phyloP scores from a whole-genome alignment of 2,888 invertebrate genomes.

The Synergus laeviventris region DNA sequence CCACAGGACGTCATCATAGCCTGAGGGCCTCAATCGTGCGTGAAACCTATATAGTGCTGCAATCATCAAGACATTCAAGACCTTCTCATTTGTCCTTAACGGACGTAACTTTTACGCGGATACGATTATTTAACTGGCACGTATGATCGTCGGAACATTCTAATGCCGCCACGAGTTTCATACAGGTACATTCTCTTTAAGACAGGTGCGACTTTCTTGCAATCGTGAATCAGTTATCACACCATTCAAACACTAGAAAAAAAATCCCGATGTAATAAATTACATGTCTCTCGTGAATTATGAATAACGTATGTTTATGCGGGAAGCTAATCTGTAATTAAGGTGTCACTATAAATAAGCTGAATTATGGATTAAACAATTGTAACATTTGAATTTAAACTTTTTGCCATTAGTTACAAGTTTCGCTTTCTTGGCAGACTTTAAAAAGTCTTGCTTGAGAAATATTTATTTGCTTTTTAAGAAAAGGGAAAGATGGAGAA shows the following conservation, averaged over 20 bases:
- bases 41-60: background rate
- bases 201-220: background rate
- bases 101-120: conserved; percentile 30
- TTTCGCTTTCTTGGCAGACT: background rate
- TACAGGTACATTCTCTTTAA: conserved; percentile 4
- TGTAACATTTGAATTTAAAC: background rate
- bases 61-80: conserved; percentile 15
- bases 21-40: conserved; percentile 7
- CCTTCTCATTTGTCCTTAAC: conserved; percentile 31
- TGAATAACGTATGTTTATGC: conserved; percentile 2
- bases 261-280: conserved; percentile 7
- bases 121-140: conserved; percentile 32
- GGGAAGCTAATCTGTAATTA: conserved; percentile 10
- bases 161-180: conserved; percentile 11
- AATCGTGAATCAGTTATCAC: conserved; percentile 13
- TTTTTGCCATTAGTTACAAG: background rate
- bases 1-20: conserved; percentile 13
- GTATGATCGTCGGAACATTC: conserved; percentile 12
- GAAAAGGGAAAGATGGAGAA: background rate
- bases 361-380: background rate
- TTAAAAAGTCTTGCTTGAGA: background rate
- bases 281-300: conserved; percentile 5
- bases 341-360: background rate
- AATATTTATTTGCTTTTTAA: background rate
- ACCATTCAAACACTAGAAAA: background rate